phyloP scores from a whole-genome alignment of 2,113 vertebrate species.

The Gorsachius goisagi region DNA sequence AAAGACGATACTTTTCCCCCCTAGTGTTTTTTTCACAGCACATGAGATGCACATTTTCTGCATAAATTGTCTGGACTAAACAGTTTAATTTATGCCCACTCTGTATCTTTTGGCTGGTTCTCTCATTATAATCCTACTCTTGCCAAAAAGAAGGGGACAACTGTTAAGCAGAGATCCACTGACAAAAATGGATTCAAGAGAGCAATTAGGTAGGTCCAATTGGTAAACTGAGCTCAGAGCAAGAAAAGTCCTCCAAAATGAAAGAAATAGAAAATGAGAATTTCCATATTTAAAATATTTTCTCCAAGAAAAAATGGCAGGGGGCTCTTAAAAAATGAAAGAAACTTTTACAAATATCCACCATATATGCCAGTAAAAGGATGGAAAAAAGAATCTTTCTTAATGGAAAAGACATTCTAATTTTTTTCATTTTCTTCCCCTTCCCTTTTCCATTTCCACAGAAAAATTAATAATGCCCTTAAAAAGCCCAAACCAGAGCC shows the following conservation, averaged over 20 bases:
- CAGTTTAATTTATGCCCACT: neutral
- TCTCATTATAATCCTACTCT: neutral
- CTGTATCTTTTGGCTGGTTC: neutral
- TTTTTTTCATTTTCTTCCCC: neutral
- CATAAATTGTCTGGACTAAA: neutral
- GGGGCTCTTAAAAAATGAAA: neutral
- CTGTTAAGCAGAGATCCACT: neutral
- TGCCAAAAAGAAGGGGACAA: neutral
- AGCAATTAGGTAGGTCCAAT: neutral
- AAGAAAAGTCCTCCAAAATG: neutral
- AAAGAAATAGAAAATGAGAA: neutral
- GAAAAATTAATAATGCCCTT: neutral
- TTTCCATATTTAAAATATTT: neutral
- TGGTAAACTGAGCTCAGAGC: neutral
- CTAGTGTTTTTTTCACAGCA: neutral
- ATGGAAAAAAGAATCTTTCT: neutral
- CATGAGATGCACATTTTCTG: neutral
- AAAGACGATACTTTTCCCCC: neutral
- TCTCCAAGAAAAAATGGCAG: neutral
- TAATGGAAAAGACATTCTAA: neutral
- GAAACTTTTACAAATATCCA: neutral
- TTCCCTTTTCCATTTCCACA: slow-evolving; percentile 2
- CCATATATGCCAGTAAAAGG: neutral
- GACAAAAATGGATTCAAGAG: neutral
- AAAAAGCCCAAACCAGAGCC: neutral